Evolutionary conservation across 1,140 invertebrate species (phyloP).

Genomic region (Drosophila kurseongensis): DNA sequence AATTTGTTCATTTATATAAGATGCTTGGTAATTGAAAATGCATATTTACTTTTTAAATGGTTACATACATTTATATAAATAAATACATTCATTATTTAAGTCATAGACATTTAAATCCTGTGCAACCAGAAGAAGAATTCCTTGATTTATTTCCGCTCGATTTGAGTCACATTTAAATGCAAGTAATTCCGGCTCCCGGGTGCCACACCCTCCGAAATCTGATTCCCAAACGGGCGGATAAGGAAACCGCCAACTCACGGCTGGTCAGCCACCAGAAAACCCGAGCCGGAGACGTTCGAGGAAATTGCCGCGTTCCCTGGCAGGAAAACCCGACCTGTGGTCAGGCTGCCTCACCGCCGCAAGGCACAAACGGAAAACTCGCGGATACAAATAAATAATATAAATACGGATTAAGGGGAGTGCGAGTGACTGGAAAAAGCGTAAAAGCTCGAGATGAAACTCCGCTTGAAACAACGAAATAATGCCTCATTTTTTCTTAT

Average conservation of each 20-base stretch:
- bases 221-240: slow-evolving; percentile 55
- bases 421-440: slow-evolving; percentile 18
- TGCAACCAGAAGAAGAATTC: slow-evolving; percentile 1
- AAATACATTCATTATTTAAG: neutral
- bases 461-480: slow-evolving; percentile 77
- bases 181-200: slow-evolving; percentile 65
- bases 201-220: slow-evolving; percentile 29
- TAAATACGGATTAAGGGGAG: slow-evolving; percentile 3
- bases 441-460: slow-evolving; percentile 34
- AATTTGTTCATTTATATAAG: too few relatives aligned
- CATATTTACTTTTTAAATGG: too few relatives aligned
- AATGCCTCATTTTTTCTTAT: slow-evolving; percentile 84
- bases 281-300: slow-evolving; percentile 64
- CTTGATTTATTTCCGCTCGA: slow-evolving; percentile 71
- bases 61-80: neutral
- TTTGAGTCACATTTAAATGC: slow-evolving; percentile 79
- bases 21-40: too few relatives aligned
- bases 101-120: neutral
- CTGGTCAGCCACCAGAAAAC: slow-evolving; percentile 38
- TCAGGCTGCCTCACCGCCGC: slow-evolving; percentile 55
- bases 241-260: slow-evolving; percentile 70
- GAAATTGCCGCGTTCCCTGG: slow-evolving; percentile 77
- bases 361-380: slow-evolving; percentile 58
- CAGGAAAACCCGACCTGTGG: slow-evolving; percentile 67
- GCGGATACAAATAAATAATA: slow-evolving; percentile 65